Conservation (phyloP, 2,113 vertebrate genomes). For the Microcebus ravelobensis region DNA sequence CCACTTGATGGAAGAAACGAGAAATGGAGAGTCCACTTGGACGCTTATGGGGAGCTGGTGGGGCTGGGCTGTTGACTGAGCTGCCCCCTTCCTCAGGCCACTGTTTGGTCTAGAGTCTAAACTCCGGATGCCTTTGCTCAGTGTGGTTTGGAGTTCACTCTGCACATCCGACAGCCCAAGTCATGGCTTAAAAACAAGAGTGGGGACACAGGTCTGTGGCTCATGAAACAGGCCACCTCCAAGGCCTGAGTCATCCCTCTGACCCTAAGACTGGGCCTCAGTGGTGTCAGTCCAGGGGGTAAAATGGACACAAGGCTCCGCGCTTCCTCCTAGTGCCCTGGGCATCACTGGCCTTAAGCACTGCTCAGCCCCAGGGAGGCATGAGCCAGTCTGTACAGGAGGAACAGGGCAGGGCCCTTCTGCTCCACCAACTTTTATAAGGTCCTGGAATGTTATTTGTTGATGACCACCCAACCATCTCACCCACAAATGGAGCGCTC, state of each 20-base stretch:
- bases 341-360: neutral
- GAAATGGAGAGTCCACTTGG: neutral
- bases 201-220: neutral
- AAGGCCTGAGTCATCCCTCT: neutral
- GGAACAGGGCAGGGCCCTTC: neutral
- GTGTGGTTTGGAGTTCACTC: neutral
- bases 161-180: neutral
- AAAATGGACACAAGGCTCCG: neutral
- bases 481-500: conserved; percentile 43
- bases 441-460: conserved; percentile 54
- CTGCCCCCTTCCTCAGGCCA: neutral
- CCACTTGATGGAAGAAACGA: neutral
- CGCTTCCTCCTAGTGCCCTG: neutral
- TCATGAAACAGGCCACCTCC: neutral
- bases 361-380: neutral
- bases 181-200: neutral
- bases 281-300: neutral
- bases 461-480: conserved; percentile 58
- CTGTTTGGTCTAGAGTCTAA: neutral
- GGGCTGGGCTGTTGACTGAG: neutral
- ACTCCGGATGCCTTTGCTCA: neutral
- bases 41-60: neutral
- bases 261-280: neutral
- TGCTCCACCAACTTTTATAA: conserved; percentile 53
- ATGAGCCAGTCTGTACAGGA: neutral